Base-by-base conservation (phyloP, 2,797 vertebrate species). In the Poliocrania exsul region DNA sequence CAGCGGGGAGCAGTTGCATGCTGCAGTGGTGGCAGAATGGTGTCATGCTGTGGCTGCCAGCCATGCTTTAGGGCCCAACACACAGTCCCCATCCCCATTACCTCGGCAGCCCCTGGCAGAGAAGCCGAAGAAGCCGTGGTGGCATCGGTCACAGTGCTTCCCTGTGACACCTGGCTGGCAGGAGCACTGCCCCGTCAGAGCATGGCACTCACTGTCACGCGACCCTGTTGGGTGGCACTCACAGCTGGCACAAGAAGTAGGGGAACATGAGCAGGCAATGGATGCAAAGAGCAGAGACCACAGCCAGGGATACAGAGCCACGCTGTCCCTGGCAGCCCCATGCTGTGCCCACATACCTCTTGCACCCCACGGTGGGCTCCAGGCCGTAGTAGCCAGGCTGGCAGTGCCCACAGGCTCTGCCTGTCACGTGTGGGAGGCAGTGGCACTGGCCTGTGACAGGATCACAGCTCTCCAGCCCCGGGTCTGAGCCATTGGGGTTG, bases 1-100 rank as follows among this genome's bases (percentile, higher is more conserved):
- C 98, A 99, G 98, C 0, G 97, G 98, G 94, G 99, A 99, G 95
- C 99, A 99, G 97, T 98, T 99, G 92, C 99, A 99, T 79, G 98
- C 99, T 99, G 96, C 47, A 49, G 51, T 2, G 17, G 35, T 24
- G 29, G 12, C 51, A 79, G 46, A 24, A 54, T 46, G 10, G n/a
- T 0, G 1, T 93, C 91, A 92, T 1, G 0, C 13, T 2, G 1
- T 0, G 5, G 33, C 61, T 67, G 35, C 65, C 79, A 69, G 79
- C 47, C 40, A 61, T 0, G 1, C 9, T 13, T 38, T 35, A 12
- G 26, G 57, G 40, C 25, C 53, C 0, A 0, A 17, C 46, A 28
- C 0, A 0, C 6, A 0, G 14, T 6, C 35, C 37, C 75, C 11
- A 0, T 28, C 53, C 71, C 60, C 0, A 0, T 96, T 97, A 99